Base-by-base conservation (phyloP, 2,113 vertebrate genomes). In the Gorilla gorilla region DNA sequence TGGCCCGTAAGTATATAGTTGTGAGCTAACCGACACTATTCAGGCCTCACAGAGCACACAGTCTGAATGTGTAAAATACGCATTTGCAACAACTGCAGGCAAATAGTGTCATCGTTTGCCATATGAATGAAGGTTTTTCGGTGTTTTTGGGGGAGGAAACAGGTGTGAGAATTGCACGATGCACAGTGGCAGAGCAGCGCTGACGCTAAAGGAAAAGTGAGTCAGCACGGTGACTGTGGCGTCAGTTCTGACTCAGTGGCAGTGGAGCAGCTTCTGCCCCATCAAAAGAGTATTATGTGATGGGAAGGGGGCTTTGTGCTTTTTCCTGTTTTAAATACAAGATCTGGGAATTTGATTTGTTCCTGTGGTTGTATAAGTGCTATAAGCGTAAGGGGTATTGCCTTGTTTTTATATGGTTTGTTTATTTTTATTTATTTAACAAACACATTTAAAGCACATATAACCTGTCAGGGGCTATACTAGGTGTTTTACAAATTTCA, bases 401-500 rank as follows among this genome's bases (percentile, higher is more conserved):
- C 12, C 25, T 78, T 48, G 6, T 48, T 64, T 70, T 96, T 52
- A 48, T 45, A 38, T 38, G 5, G 40, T 73, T 13, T 52, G 11
- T 66, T 93, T 70, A 82, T 64, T 93, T 79, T 18, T 59, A 8
- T 73, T 93, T 78, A 76, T 72, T 93, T 91, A 91, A 50, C 38
- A 80, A 38, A 85, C 5, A 79, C 10, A 7, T 73, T 73, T 20
- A 75, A 86, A 90, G 43, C 50, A 73, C 12, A 38, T 88, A 66
- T 50, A 73, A 50, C 32, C 8, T 75, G 35, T 32, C n/a, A 73
- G 18, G 23, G 12, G 52, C 14, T 38, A 23, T n/a, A 48, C 2
- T 43, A 93, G 50, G 22, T 72, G 38, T 72, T 94, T 93, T 87
- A 70, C 5, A 87, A 78, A 68, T 82, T 45, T 66, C n/a, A 55